phyloP scores from a whole-genome alignment of 92 coral and sea anemone genomes.

The Montipora capitata region DNA sequence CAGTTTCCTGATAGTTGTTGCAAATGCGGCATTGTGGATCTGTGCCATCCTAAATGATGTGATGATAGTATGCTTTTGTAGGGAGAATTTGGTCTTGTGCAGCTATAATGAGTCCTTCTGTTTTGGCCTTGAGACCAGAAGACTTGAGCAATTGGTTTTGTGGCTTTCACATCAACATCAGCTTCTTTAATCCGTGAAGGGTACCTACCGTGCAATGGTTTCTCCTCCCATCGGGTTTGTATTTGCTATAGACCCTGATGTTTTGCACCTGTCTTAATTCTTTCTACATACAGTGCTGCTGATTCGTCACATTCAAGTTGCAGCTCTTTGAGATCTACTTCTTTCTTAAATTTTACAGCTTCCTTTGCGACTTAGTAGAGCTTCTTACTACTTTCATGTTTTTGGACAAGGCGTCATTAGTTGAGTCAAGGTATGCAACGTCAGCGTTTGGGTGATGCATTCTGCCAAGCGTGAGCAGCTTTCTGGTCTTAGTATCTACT shows the following conservation, averaged over 20 bases:
- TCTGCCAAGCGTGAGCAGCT: conserved; percentile 10
- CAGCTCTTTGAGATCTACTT: neutral
- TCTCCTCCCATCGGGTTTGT: neutral
- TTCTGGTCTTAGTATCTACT: conserved; percentile 29
- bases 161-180: neutral
- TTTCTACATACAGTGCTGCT: neutral
- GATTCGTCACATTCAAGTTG: neutral
- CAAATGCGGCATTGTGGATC: neutral
- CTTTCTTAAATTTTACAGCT: neutral
- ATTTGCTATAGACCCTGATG: neutral
- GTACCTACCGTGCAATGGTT: neutral
- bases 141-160: neutral
- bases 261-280: neutral
- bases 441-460: conserved; percentile 46
- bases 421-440: neutral
- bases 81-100: neutral
- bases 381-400: neutral
- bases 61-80: neutral
- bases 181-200: neutral
- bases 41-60: neutral
- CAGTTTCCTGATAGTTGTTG: neutral
- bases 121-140: neutral
- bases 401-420: neutral
- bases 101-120: neutral
- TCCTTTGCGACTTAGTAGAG: neutral